These are phyloP conservation scores for Xiphorhynchus erythropygius DNA, from an alignment of 2,797 vertebrate species.

Conservation along the genomic window DNA sequence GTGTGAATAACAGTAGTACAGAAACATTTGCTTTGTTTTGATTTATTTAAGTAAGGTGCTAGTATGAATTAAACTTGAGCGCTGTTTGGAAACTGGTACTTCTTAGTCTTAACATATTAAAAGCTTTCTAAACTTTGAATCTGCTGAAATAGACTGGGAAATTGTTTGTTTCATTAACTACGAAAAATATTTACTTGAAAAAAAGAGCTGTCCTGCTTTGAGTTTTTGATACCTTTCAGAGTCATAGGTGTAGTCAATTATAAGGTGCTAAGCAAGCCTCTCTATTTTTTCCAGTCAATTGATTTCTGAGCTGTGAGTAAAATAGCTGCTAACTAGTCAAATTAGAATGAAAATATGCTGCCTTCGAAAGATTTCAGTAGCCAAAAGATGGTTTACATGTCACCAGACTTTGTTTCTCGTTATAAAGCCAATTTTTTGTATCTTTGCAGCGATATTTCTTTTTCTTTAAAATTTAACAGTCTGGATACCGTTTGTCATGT, in stretches of 20 bases:
- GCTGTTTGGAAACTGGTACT: background rate
- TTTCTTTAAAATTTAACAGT: background rate
- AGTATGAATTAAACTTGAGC: background rate
- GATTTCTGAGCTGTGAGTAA: conserved; percentile 1
- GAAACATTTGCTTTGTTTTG: background rate
- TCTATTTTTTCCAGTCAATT: background rate
- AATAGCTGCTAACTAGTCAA: background rate
- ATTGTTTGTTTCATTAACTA: background rate
- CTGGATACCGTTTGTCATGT: background rate
- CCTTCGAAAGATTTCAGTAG: background rate
- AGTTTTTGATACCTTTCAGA: background rate
- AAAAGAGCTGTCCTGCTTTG: background rate
- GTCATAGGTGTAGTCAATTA: background rate
- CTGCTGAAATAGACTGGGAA: background rate
- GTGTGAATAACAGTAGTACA: background rate
- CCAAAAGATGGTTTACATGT: background rate
- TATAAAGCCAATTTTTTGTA: background rate
- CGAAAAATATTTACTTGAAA: background rate
- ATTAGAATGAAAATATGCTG: background rate
- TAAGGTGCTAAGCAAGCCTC: background rate
- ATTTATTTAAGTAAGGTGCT: background rate
- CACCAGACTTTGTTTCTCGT: background rate
- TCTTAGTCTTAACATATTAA: background rate
- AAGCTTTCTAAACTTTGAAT: background rate
- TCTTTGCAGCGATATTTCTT: background rate